Percentiles rank a stretch among this genome's conserved stretches.
Conservation (phyloP, 92 coral and sea anemone genomes). For the Parazoanthus darwini region DNA sequence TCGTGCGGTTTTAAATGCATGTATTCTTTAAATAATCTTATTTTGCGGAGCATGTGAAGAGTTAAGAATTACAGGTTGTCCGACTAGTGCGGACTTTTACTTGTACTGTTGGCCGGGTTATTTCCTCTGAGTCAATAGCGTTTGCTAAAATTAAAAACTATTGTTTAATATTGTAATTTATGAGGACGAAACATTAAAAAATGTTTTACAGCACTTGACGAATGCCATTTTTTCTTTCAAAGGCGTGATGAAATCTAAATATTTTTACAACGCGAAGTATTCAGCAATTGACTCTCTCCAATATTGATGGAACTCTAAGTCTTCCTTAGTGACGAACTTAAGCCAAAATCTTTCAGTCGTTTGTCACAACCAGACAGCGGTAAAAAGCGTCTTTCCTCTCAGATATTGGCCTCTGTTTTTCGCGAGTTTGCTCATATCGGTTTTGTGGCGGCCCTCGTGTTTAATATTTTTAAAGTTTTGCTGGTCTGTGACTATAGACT, state of each 20-base stretch:
- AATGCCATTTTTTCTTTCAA: slow-evolving; percentile 41
- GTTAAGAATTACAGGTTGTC: no score
- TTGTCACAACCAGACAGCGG: background rate
- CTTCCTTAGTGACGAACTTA: background rate
- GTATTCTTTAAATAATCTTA: no score
- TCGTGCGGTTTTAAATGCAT: no score
- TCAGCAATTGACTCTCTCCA: background rate
- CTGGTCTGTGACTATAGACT: background rate
- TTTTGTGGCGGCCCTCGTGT: background rate
- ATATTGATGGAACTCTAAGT: background rate
- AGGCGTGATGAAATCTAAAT: slow-evolving; percentile 53
- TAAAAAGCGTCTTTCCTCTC: background rate
- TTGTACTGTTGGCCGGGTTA: no score
- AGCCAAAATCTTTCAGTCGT: background rate
- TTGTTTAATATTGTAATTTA: slow-evolving; percentile 10
- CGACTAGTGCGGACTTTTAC: no score
- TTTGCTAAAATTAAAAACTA: background rate
- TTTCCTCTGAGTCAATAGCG: background rate
- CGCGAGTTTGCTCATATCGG: background rate
- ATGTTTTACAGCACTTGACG: slow-evolving; percentile 3
- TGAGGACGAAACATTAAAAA: slow-evolving; percentile 7
- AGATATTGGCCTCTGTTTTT: background rate
- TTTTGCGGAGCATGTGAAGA: background rate
- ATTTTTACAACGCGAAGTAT: slow-evolving; percentile 42
- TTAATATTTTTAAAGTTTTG: background rate